Conservation (phyloP, 2,113 vertebrate species). For the Cheilinus undulatus region DNA sequence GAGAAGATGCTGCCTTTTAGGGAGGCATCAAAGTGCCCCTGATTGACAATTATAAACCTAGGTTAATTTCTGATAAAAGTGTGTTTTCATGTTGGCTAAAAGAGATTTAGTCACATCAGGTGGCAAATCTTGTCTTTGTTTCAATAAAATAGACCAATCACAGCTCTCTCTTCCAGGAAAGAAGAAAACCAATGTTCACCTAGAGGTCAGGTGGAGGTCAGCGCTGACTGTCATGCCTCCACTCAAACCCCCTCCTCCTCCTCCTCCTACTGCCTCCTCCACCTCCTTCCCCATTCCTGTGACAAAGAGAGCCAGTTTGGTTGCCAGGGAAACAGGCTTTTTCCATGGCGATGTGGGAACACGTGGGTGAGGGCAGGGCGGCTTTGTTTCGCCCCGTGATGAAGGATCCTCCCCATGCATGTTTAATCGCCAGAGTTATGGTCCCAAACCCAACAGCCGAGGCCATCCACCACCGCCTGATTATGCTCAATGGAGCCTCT, state of each 20-base stretch:
- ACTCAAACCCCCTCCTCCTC: constrained; percentile 29
- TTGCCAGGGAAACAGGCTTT: constrained; percentile 82
- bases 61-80: no score
- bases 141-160: constrained; percentile 20
- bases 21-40: constrained; percentile 7
- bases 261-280: constrained; percentile 22
- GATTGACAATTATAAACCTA: no score
- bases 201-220: constrained; percentile 80
- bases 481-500: constrained; percentile 77
- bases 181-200: constrained; percentile 67
- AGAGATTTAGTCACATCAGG: not conserved
- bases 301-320: constrained; percentile 79
- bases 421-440: constrained; percentile 77
- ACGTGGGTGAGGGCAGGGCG: constrained; percentile 73
- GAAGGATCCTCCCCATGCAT: constrained; percentile 78
- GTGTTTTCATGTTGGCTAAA: no score
- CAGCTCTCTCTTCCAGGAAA: constrained; percentile 25
- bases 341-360: constrained; percentile 68
- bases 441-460: constrained; percentile 61
- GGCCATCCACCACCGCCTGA: constrained; percentile 71
- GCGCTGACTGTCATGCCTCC: constrained; percentile 58
- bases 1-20: constrained; percentile 36
- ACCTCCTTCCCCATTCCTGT: constrained; percentile 69
- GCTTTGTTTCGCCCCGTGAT: constrained; percentile 77
- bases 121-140: constrained; percentile 9